phyloP scores from a whole-genome alignment of 2,888 invertebrate species.

The Neoitamus cyanurus region DNA sequence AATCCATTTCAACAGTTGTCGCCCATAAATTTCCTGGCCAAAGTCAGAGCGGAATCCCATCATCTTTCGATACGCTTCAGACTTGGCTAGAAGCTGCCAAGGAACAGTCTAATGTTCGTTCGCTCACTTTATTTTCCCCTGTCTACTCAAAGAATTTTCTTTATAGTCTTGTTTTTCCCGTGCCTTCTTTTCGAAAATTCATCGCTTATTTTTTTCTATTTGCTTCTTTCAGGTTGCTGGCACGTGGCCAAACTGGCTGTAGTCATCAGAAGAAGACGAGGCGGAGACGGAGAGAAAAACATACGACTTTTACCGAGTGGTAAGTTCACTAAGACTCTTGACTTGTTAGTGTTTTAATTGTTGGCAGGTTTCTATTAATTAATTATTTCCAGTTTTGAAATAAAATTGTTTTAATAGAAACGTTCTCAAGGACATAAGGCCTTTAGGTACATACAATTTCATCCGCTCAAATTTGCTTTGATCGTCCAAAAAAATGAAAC shows the following conservation, averaged over 20 bases:
- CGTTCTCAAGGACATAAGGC: too few relatives aligned
- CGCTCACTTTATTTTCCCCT: slow-evolving; percentile 13
- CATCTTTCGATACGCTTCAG: slow-evolving; percentile 12
- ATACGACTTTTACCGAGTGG: slow-evolving; percentile 9
- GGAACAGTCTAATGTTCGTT: slow-evolving; percentile 16
- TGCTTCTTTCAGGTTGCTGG: slow-evolving; percentile 42
- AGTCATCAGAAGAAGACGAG: slow-evolving; percentile 40
- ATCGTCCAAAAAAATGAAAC: too few relatives aligned
- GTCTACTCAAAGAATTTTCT: slow-evolving; percentile 30
- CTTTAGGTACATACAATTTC: too few relatives aligned
- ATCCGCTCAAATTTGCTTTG: too few relatives aligned
- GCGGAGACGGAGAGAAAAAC: background rate
- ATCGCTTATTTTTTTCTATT: slow-evolving; percentile 32
- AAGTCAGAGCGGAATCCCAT: slow-evolving; percentile 20
- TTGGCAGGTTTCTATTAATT: background rate
- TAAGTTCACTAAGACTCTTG: slow-evolving; percentile 20
- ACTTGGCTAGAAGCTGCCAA: slow-evolving; percentile 8
- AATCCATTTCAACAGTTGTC: slow-evolving; percentile 46
- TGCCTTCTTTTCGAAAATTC: slow-evolving; percentile 26
- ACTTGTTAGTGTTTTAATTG: background rate
- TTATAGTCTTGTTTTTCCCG: slow-evolving; percentile 41
- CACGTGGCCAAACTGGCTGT: slow-evolving; percentile 35
- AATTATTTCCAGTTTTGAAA: background rate
- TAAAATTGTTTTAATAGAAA: background rate
- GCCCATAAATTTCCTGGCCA: slow-evolving; percentile 43